Base-by-base conservation (phyloP, 2,797 vertebrate genomes). In the Mormyrops boulengeri region DNA sequence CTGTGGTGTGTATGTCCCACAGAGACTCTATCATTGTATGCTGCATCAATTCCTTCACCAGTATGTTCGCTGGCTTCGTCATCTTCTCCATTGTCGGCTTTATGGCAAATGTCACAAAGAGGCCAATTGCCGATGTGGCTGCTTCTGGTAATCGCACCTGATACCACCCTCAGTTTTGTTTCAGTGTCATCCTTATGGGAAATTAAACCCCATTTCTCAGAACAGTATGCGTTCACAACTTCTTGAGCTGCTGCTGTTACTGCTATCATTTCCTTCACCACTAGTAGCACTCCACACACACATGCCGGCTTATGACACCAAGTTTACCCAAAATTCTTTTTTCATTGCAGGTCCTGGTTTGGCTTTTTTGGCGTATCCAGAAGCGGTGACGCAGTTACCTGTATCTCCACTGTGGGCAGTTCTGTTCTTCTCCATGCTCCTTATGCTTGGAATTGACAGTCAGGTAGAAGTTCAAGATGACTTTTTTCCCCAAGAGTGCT, bases 11-110 rank as follows among this genome's bases (percentile, higher is more conserved):
- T 95, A 92, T 92, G 92, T 91, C 94, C 92, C 92, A 92, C 96
- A 99, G 98, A 96, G 98, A 99, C 94, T 98, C 98, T 89, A 90
- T 99, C 94, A 98, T 99, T 92, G 98, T 99, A 92, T 99, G 98
- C 96, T 98, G 98, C 95, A 98, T 99, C 95, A 99, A 99, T 92
- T 99, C 98, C 89, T 97, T 97, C 94, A 99, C 98, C 91, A 99
- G 98, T 94, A 99, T 99, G 98, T 99, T 99, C n/a, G 98, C 98
- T 4, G 98, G 98, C 92, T 97, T 99, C 93, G 98, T 99, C 95
- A 99, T 99, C 96, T 99, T 99, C 96, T 99, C 98, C 93, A 99
- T 99, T 90, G 98, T 99, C 92, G 98, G 98, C 93, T 99, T 99
- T 95, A 99, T 99, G 98, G 94, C 98, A 85, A 96, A 97, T 73